Percentiles rank a stretch among this genome's conserved stretches.
phyloP scores from a whole-genome alignment of 1,140 invertebrate species.

The Magallana angulata region DNA sequence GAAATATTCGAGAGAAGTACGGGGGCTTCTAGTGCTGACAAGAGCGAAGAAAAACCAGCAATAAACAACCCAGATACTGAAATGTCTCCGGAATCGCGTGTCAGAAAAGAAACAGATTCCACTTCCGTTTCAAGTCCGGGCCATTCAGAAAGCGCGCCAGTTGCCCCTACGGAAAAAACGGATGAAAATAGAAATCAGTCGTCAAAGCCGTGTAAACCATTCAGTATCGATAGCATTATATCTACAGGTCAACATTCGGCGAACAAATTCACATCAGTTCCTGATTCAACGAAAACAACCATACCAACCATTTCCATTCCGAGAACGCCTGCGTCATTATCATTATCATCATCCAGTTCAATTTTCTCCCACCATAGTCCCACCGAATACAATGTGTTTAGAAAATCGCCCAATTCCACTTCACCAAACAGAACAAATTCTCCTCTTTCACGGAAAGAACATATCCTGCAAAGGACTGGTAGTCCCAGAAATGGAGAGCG shows the following conservation, averaged over 20 bases:
- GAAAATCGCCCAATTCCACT: constrained; percentile 25
- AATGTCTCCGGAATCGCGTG: constrained; percentile 2
- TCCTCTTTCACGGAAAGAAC: constrained; percentile 30
- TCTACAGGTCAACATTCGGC: background rate
- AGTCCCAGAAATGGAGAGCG: background rate
- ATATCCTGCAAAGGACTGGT: constrained; percentile 18
- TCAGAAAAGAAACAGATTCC: background rate
- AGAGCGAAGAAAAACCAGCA: background rate
- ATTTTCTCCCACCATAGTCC: background rate
- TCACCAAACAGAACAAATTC: constrained; percentile 32
- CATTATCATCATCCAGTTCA: background rate
- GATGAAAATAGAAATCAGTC: constrained; percentile 20
- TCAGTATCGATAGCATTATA: constrained; percentile 27
- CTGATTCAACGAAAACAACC: background rate
- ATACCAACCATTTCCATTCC: constrained; percentile 13
- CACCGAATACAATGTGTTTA: constrained; percentile 13
- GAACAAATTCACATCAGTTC: background rate
- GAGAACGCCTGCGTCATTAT: background rate
- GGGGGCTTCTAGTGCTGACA: background rate
- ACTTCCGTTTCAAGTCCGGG: background rate
- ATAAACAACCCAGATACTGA: background rate
- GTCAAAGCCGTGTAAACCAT: background rate
- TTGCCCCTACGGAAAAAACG: background rate
- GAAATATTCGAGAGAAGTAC: constrained; percentile 40
- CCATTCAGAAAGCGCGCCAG: background rate